Evolutionary conservation across 2,113 vertebrate species (phyloP).

Genomic region (Melanerpes aurifrons): DNA sequence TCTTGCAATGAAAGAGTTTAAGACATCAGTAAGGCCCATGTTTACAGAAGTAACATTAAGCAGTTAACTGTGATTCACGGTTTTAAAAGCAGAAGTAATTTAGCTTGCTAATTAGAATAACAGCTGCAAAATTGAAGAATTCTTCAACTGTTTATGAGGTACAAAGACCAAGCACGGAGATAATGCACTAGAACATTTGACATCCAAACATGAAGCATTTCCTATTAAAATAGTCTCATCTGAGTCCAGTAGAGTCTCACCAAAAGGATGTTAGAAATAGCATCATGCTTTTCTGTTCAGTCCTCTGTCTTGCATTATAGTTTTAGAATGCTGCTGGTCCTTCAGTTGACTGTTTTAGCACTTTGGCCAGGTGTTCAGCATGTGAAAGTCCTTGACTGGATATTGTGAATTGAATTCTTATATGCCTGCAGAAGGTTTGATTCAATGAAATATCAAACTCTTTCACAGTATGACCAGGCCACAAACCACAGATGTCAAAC

Average conservation of each 20-base stretch:
- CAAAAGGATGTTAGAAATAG: not conserved
- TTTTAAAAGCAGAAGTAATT: slow-evolving; percentile 3
- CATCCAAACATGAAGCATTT: not conserved
- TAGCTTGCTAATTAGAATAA: slow-evolving; percentile 32
- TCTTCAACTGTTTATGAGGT: slow-evolving; percentile 27
- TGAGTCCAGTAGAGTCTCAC: not conserved
- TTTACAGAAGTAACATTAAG: not conserved
- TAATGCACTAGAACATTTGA: not conserved
- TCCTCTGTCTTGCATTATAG: not conserved
- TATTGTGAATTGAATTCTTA: not conserved
- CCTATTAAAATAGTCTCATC: not conserved
- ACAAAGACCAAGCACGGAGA: not conserved
- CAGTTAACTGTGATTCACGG: not conserved
- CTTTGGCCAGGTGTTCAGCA: not conserved
- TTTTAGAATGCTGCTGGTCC: not conserved
- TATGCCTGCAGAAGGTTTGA: not conserved
- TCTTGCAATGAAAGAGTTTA: not conserved
- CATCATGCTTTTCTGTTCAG: not conserved
- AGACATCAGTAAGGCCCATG: not conserved
- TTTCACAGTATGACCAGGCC: not conserved
- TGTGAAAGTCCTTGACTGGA: not conserved
- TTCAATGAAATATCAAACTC: not conserved
- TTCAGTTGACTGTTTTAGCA: not conserved
- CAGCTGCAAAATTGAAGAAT: slow-evolving; percentile 18
- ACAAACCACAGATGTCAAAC: not conserved